phyloP scores from a whole-genome alignment of 2,797 vertebrate genomes.

The Pangasius mekongensis region DNA sequence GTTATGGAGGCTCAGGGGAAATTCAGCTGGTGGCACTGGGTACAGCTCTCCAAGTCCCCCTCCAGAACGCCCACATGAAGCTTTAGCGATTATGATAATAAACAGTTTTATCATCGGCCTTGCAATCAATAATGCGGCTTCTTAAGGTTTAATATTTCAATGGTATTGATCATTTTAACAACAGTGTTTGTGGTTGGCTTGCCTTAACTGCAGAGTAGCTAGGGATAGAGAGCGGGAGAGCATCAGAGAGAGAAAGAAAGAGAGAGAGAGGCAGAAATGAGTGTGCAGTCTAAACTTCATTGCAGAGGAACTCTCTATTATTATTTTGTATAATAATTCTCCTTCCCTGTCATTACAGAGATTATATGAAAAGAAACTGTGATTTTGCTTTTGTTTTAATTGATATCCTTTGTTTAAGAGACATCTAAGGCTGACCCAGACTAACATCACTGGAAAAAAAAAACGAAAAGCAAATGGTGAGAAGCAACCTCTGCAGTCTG shows the following conservation, averaged over 20 bases:
- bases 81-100: constrained; percentile 84
- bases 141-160: constrained; percentile 97
- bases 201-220: constrained; percentile 80
- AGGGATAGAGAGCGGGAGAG: constrained; percentile 39
- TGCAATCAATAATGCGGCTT: constrained; percentile 94
- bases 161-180: constrained; percentile 96
- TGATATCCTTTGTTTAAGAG: constrained; percentile 31
- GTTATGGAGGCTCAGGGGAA: neutral
- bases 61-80: constrained; percentile 73
- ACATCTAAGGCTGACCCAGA: constrained; percentile 46
- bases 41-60: constrained; percentile 55
- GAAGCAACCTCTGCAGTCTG: constrained; percentile 66
- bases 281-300: constrained; percentile 24
- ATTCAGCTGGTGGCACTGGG: constrained; percentile 37
- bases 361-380: neutral
- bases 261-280: constrained; percentile 26
- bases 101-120: constrained; percentile 96
- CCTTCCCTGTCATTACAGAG: constrained; percentile 25
- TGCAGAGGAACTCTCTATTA: constrained; percentile 42
- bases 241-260: constrained; percentile 33
- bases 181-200: constrained; percentile 86
- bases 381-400: constrained; percentile 1
- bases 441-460: constrained; percentile 49
- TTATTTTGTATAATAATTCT: constrained; percentile 44
- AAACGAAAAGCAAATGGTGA: constrained; percentile 38